A percentile compares a stretch with the other conserved stretches of the same genome.
These are phyloP conservation scores for Vandiemenella viatica DNA, from an alignment of 2,888 invertebrate genomes.

Conservation along the genomic window DNA sequence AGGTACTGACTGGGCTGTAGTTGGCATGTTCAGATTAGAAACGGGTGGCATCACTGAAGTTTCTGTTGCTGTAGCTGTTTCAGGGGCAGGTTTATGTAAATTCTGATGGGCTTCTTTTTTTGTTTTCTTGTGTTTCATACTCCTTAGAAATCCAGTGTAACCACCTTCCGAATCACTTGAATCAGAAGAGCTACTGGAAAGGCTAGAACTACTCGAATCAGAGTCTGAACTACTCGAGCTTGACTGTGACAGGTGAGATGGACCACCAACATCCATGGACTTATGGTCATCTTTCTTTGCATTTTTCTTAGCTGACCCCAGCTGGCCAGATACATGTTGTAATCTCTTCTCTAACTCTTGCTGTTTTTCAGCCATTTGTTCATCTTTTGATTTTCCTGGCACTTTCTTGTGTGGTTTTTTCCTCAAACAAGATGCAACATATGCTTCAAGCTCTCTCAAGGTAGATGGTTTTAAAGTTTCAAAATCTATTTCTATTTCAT, in stretches of 20 bases:
- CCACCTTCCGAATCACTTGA: constrained; percentile 90
- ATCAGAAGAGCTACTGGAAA: constrained; percentile 75
- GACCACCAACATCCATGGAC: constrained; percentile 36
- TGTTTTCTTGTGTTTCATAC: neutral
- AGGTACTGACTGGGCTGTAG: too few relatives aligned
- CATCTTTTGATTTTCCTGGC: constrained; percentile 87
- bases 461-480: constrained; percentile 98
- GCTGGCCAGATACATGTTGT: constrained; percentile 84
- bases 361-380: constrained; percentile 89
- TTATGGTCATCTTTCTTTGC: constrained; percentile 58
- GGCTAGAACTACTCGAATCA: constrained; percentile 73
- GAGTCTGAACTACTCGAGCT: constrained; percentile 77
- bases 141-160: constrained; percentile 44
- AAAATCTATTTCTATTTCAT: constrained; percentile 99
- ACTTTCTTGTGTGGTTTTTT: constrained; percentile 95
- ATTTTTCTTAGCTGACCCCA: constrained; percentile 62
- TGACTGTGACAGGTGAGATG: constrained; percentile 65
- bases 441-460: constrained; percentile 89
- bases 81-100: neutral
- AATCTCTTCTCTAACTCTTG: constrained; percentile 88
- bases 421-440: constrained; percentile 93
- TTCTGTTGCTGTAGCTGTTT: neutral
- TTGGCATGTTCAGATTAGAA: too few relatives aligned
- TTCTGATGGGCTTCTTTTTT: neutral
- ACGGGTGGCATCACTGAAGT: neutral